Evolutionary conservation across 1,140 invertebrate species (phyloP).

Genomic region (Notospermus geniculatus): DNA sequence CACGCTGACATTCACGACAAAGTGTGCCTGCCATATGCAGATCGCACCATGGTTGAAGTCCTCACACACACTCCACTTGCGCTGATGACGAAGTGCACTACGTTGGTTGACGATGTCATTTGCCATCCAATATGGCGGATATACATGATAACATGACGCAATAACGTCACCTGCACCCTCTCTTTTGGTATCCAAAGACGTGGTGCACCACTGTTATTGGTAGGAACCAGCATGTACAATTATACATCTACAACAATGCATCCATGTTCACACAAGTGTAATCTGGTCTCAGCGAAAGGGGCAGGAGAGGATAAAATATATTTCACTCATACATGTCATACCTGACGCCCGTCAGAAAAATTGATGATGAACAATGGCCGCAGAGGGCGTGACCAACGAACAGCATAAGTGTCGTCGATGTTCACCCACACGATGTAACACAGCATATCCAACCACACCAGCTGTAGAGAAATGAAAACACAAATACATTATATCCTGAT

Average conservation of each 20-base stretch:
- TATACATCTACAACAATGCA: neutral
- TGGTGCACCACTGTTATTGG: neutral
- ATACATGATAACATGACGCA: neutral
- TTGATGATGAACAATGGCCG: slow-evolving; percentile 60
- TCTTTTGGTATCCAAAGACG: neutral
- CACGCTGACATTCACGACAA: too few species aligned
- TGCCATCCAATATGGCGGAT: too few species aligned
- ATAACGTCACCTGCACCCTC: neutral
- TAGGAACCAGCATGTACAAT: neutral
- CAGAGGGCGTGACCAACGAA: slow-evolving; percentile 57
- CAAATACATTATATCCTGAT: too few species aligned
- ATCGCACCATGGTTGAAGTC: too few species aligned
- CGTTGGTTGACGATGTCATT: too few species aligned
- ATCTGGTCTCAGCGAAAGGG: too few species aligned
- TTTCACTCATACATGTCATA: too few species aligned
- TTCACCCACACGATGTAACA: slow-evolving; percentile 52
- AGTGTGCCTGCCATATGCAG: too few species aligned
- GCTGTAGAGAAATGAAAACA: slow-evolving; percentile 34
- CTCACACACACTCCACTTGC: too few species aligned
- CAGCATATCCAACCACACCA: slow-evolving; percentile 57
- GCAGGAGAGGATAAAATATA: too few species aligned
- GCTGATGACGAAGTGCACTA: too few species aligned
- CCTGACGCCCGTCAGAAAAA: slow-evolving; percentile 60
- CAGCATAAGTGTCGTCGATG: slow-evolving; percentile 32
- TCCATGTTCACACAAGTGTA: neutral